Conservation (phyloP, 2,113 vertebrate species). For the Plecotus auritus region DNA sequence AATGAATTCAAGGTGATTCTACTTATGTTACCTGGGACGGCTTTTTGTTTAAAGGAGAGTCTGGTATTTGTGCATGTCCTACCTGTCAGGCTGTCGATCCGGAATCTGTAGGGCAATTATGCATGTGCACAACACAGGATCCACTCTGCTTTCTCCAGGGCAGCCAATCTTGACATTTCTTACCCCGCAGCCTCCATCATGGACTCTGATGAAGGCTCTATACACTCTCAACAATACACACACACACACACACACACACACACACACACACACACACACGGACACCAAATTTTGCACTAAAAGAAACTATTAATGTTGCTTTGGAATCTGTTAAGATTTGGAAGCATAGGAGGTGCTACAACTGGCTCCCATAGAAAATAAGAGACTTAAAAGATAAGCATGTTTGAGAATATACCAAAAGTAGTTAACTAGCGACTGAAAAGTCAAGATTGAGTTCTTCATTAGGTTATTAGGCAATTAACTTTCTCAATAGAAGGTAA, state of each 20-base stretch:
- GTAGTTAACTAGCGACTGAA: not conserved
- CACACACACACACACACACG: too few species aligned
- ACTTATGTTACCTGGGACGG: not conserved
- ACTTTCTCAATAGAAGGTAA: not conserved
- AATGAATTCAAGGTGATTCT: constrained; percentile 56
- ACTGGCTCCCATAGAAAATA: not conserved
- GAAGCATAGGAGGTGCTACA: not conserved
- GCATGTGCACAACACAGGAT: not conserved
- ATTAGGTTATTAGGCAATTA: not conserved
- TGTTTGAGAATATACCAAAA: not conserved
- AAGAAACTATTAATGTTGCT: not conserved
- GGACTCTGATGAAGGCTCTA: not conserved
- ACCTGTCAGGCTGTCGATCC: not conserved
- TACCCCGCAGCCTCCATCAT: not conserved
- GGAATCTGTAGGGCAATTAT: not conserved
- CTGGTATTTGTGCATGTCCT: not conserved
- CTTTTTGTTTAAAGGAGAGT: not conserved
- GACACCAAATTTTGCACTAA: not conserved
- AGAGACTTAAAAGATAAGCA: not conserved
- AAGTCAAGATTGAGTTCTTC: not conserved
- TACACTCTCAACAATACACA: not conserved
- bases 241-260: too few species aligned
- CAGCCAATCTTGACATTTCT: not conserved
- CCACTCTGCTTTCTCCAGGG: not conserved
- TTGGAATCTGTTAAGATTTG: not conserved